Evolutionary conservation across 37 sponge, comb jelly and placozoan genomes (phyloP).

Genomic region (Ephydatia muelleri): DNA sequence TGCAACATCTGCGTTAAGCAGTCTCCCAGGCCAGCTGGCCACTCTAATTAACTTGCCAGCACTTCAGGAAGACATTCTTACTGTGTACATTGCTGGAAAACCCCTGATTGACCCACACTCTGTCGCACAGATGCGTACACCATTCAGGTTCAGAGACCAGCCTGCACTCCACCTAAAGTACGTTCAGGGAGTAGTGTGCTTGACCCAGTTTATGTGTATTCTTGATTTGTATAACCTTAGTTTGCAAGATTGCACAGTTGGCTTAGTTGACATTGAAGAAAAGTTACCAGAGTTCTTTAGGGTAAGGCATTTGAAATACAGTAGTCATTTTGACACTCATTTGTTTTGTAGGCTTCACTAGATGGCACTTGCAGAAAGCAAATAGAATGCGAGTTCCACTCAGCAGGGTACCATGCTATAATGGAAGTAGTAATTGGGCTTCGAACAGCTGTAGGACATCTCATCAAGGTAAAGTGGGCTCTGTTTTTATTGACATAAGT

Average conservation of each 20-base stretch:
- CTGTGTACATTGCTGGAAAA: slow-evolving; percentile 73
- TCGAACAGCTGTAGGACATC: slow-evolving; percentile 64
- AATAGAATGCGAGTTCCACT: slow-evolving; percentile 81
- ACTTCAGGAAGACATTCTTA: slow-evolving; percentile 72
- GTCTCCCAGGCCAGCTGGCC: neutral
- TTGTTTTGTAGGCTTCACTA: slow-evolving; percentile 13
- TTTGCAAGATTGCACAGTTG: slow-evolving; percentile 11
- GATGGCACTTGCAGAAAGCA: slow-evolving; percentile 31
- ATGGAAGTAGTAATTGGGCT: slow-evolving; percentile 64
- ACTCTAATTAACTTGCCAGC: slow-evolving; percentile 42
- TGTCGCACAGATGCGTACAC: slow-evolving; percentile 24
- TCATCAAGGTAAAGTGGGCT: slow-evolving; percentile 48
- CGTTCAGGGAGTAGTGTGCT: neutral
- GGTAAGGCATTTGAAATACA: neutral
- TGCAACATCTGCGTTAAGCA: neutral
- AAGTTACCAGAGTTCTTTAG: slow-evolving; percentile 25
- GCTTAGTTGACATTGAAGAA: slow-evolving; percentile 30
- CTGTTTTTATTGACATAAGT: neutral
- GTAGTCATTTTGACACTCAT: neutral
- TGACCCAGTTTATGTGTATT: too few relatives aligned
- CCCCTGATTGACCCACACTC: slow-evolving; percentile 36
- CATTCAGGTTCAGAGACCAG: slow-evolving; percentile 63
- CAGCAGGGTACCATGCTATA: slow-evolving; percentile 56
- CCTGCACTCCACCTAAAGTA: neutral
- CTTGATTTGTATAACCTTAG: slow-evolving; percentile 13